These are phyloP conservation scores for Choloepus didactylus DNA, from an alignment of 2,797 vertebrate genomes.

Conservation along the genomic window DNA sequence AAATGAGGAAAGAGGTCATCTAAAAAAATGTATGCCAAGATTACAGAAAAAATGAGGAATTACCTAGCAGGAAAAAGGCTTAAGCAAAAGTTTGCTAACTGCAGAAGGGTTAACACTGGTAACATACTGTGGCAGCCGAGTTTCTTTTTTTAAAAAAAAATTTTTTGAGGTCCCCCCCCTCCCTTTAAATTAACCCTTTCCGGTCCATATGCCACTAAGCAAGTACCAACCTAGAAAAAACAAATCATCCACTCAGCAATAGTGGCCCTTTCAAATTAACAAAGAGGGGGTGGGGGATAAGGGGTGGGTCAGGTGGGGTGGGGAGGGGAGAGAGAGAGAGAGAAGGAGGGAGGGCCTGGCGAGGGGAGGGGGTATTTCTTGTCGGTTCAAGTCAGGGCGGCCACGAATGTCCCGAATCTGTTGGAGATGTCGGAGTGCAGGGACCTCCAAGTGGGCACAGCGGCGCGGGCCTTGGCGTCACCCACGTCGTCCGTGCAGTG, in stretches of 20 bases:
- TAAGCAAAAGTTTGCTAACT: slow-evolving; percentile 87
- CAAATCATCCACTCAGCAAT: slow-evolving; percentile 87
- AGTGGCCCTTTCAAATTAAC: slow-evolving; percentile 88
- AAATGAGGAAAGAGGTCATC: slow-evolving; percentile 85
- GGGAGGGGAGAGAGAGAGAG: neutral
- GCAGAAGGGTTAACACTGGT: slow-evolving; percentile 91
- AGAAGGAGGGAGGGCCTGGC: neutral
- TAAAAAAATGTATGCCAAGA: slow-evolving; percentile 86
- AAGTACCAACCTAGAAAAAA: slow-evolving; percentile 89
- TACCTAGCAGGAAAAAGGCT: slow-evolving; percentile 85
- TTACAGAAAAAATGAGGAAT: slow-evolving; percentile 83
- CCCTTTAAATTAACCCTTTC: slow-evolving; percentile 91
- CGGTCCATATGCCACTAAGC: slow-evolving; percentile 90
- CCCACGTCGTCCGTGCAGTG: slow-evolving; percentile 98
- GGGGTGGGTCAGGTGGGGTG: rapidly evolving
- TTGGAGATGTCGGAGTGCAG: slow-evolving; percentile 99
- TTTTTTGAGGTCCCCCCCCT: slow-evolving; percentile 80
- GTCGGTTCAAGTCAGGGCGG: slow-evolving; percentile 96
- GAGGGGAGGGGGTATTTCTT: slow-evolving; percentile 46
- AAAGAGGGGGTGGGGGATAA: slow-evolving; percentile 11
- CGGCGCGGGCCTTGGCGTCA: slow-evolving; percentile 94
- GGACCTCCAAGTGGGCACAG: slow-evolving; percentile 97
- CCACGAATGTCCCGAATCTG: slow-evolving; percentile 99
- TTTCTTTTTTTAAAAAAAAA: slow-evolving; percentile 87
- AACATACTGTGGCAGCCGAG: slow-evolving; percentile 92